Conservation (phyloP, 1,140 invertebrate genomes). For the Bombus haemorrhoidalis region DNA sequence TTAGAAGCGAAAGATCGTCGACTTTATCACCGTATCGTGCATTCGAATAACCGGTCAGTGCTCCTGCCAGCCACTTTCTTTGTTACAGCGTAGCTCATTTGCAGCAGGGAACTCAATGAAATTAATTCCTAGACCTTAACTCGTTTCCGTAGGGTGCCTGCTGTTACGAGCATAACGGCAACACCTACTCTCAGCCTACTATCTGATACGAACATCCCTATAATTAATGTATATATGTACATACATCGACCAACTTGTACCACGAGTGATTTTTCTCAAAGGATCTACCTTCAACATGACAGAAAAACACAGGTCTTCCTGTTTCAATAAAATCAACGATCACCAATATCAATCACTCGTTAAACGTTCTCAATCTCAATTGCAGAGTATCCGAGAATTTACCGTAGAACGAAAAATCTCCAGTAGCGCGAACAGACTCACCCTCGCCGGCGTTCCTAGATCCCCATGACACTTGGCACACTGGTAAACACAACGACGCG, state of each 20-base stretch:
- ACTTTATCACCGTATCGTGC: conserved; percentile 58
- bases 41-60: conserved; percentile 72
- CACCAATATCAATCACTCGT: background rate
- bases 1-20: conserved; percentile 30
- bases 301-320: background rate
- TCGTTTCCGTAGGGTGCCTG: conserved; percentile 2
- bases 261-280: too few species aligned
- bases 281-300: background rate
- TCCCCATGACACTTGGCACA: conserved; percentile 69
- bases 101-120: conserved; percentile 31
- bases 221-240: background rate
- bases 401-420: background rate
- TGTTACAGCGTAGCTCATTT: conserved; percentile 40
- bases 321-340: background rate
- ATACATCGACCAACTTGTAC: too few species aligned
- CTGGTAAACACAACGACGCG: conserved; percentile 61
- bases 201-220: background rate
- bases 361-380: background rate
- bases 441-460: conserved; percentile 64
- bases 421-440: conserved; percentile 42
- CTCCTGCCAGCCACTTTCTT: conserved; percentile 44
- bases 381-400: too few species aligned
- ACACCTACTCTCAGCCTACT: background rate
- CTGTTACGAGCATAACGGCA: background rate
- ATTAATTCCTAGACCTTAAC: conserved; percentile 28